Percentiles rank a stretch among this genome's conserved stretches.
These are phyloP conservation scores for Pomatostomus ruficeps DNA, from an alignment of 2,113 vertebrate genomes.

Conservation along the genomic window DNA sequence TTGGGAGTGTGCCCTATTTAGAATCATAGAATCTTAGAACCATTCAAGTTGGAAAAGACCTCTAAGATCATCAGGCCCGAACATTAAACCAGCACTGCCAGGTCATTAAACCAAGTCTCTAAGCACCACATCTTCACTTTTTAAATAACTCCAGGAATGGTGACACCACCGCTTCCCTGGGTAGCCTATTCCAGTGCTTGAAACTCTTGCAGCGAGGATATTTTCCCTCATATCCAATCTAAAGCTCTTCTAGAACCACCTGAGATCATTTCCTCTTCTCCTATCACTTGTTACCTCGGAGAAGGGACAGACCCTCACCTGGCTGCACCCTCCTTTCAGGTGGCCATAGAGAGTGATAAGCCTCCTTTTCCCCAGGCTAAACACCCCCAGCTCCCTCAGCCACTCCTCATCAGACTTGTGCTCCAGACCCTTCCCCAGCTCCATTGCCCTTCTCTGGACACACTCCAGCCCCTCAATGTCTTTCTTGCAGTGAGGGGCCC, in stretches of 20 bases:
- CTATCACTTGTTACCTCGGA: neutral
- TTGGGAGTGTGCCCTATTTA: neutral
- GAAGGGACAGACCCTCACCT: neutral
- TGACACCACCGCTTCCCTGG: neutral
- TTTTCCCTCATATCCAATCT: neutral
- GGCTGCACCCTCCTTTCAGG: neutral
- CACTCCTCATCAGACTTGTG: fast-evolving
- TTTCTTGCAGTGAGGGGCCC: neutral
- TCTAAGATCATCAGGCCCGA: neutral
- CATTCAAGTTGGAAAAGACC: neutral
- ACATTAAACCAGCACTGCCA: neutral
- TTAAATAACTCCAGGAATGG: neutral
- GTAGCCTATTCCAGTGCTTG: neutral
- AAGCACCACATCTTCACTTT: neutral
- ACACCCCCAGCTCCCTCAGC: neutral
- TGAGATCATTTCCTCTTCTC: neutral
- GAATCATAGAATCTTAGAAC: neutral
- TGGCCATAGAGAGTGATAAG: too few species aligned
- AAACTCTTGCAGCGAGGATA: neutral
- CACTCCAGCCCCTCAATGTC: fast-evolving
- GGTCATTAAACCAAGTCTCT: neutral
- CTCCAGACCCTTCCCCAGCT: neutral
- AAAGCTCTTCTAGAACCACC: neutral
- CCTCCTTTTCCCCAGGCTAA: neutral
- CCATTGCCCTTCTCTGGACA: fast-evolving